Conservation (phyloP, 2,888 invertebrate species). For the Chrysolina haemoptera region DNA sequence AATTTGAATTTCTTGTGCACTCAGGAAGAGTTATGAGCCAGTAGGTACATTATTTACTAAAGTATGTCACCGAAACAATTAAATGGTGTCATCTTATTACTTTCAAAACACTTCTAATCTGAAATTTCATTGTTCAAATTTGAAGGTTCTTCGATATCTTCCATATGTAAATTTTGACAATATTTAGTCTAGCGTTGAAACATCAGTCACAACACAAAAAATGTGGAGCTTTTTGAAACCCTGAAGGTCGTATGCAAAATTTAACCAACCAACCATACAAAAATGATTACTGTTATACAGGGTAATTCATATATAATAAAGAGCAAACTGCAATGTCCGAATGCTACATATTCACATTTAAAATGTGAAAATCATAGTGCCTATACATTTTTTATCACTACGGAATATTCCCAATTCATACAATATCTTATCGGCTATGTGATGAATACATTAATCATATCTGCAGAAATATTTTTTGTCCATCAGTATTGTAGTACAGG, state of each 20-base stretch:
- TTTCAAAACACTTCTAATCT: constrained; percentile 12
- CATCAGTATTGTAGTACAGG: no score
- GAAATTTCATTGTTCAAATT: constrained; percentile 21
- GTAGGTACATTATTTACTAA: constrained; percentile 13
- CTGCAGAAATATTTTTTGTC: no score
- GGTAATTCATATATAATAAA: no score
- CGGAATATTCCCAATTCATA: no score
- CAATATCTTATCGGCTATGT: no score
- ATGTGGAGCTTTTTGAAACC: constrained; percentile 9
- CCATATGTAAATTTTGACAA: constrained; percentile 10
- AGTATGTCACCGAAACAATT: constrained; percentile 16
- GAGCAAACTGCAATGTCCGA: no score
- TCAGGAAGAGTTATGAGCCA: constrained; percentile 17
- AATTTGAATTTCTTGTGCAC: constrained; percentile 20
- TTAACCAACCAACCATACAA: not conserved
- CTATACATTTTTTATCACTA: no score
- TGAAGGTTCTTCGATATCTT: constrained; percentile 16
- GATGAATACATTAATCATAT: no score
- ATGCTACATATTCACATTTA: no score
- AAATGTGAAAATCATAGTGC: no score
- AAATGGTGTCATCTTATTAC: constrained; percentile 25
- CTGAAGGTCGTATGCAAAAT: not conserved
- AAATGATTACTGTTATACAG: no score
- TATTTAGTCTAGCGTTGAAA: constrained; percentile 7
- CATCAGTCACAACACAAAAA: constrained; percentile 15